Evolutionary conservation across 2,113 vertebrate genomes (phyloP).

Genomic region (Ctenodactylus gundi): DNA sequence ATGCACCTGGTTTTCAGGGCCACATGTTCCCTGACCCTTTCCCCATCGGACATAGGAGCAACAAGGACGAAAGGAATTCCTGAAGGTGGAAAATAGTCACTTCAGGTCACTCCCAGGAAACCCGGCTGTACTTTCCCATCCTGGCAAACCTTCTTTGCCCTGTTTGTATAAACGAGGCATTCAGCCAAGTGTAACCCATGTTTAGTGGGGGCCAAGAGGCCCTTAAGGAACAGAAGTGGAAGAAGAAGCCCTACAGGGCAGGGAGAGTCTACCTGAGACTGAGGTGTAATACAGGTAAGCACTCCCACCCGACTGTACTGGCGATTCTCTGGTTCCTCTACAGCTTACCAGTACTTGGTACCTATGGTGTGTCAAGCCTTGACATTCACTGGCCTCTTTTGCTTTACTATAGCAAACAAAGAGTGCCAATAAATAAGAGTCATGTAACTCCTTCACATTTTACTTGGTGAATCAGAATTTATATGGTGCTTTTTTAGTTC

Average conservation of each 20-base stretch:
- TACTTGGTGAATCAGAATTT: not conserved
- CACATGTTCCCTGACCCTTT: slow-evolving; percentile 49
- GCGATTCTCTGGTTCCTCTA: not conserved
- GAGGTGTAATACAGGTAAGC: not conserved
- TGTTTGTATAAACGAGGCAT: slow-evolving; percentile 27
- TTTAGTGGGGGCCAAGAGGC: slow-evolving; percentile 2
- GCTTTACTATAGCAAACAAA: not conserved
- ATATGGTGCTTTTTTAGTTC: not conserved
- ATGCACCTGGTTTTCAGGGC: slow-evolving; percentile 48
- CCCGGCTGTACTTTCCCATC: slow-evolving; percentile 63
- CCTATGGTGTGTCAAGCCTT: not conserved
- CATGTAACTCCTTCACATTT: not conserved
- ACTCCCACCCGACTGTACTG: not conserved
- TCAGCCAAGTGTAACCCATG: not conserved
- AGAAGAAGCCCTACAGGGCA: not conserved
- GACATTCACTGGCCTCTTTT: not conserved
- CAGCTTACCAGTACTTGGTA: not conserved
- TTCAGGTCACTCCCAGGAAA: slow-evolving; percentile 68
- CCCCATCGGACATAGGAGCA: slow-evolving; percentile 50
- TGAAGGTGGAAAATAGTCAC: slow-evolving; percentile 59
- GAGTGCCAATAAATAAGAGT: not conserved
- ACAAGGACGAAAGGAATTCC: slow-evolving; percentile 66
- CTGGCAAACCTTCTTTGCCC: slow-evolving; percentile 42
- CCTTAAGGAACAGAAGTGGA: slow-evolving; percentile 29
- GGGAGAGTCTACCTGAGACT: not conserved